These are phyloP conservation scores for Platanista minor DNA, from an alignment of 2,113 vertebrate genomes.

Conservation along the genomic window DNA sequence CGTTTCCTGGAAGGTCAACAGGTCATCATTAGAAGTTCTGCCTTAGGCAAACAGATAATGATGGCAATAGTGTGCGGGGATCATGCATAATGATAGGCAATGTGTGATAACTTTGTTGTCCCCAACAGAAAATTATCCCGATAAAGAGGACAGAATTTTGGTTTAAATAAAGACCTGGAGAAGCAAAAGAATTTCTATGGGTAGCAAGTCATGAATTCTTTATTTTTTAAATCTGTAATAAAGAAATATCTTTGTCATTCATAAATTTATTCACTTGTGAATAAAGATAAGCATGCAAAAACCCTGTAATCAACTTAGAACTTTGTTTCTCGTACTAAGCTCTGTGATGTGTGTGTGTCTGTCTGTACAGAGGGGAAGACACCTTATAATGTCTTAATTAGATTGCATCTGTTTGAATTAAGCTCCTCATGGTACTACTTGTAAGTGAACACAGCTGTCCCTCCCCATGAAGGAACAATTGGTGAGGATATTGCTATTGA, in stretches of 20 bases:
- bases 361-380: background rate
- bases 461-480: background rate
- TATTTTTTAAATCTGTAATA: background rate
- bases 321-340: background rate
- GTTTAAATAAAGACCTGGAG: background rate
- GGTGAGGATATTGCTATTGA: background rate
- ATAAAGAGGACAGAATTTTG: background rate
- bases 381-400: slow-evolving; percentile 41
- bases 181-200: background rate
- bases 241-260: background rate
- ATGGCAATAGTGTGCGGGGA: rapidly evolving
- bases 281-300: background rate
- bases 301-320: background rate
- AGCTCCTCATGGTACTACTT: slow-evolving; percentile 15
- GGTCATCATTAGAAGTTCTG: background rate
- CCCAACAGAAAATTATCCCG: background rate
- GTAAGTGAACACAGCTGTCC: slow-evolving; percentile 42
- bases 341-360: background rate
- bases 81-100: background rate
- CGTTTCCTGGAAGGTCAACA: background rate
- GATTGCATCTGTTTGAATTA: background rate
- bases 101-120: background rate
- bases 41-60: background rate
- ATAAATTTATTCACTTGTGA: background rate
- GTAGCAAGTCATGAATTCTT: background rate